These are phyloP conservation scores for Macrocentrus cingulum DNA, from an alignment of 1,140 invertebrate genomes.

Conservation along the genomic window DNA sequence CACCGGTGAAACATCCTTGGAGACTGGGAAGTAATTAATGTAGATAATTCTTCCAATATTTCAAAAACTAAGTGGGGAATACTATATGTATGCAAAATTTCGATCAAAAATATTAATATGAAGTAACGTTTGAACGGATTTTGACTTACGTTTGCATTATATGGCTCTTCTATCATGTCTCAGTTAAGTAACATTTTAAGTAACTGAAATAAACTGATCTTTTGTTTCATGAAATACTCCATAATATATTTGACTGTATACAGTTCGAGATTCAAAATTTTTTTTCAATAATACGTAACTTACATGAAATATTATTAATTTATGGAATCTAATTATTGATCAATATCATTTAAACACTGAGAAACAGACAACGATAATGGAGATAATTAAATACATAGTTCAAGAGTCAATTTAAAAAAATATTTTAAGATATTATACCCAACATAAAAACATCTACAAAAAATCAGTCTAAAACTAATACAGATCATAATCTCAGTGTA, in stretches of 20 bases:
- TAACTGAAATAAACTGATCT: not conserved
- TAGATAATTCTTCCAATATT: too few relatives aligned
- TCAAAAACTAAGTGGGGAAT: too few relatives aligned
- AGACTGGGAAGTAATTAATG: too few relatives aligned
- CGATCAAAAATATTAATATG: too few relatives aligned
- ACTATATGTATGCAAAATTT: too few relatives aligned
- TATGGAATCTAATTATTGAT: not conserved
- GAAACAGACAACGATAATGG: constrained; percentile 5
- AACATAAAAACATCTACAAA: constrained; percentile 7
- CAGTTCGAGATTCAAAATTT: constrained; percentile 9
- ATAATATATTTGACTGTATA: not conserved
- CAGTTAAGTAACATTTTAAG: too few relatives aligned
- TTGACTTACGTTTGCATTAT: too few relatives aligned
- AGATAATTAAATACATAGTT: constrained; percentile 6
- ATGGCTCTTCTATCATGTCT: too few relatives aligned
- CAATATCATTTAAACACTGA: not conserved
- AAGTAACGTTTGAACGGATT: too few relatives aligned
- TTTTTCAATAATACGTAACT: not conserved
- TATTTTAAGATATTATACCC: not conserved
- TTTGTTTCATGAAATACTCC: not conserved
- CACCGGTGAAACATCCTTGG: too few relatives aligned
- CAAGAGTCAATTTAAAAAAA: constrained; percentile 1
- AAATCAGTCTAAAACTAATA: constrained; percentile 15
- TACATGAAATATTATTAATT: not conserved
- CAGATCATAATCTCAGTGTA: constrained; percentile 1